Conservation (phyloP, 1,140 invertebrate species). For the Drosophila ananassae region DNA sequence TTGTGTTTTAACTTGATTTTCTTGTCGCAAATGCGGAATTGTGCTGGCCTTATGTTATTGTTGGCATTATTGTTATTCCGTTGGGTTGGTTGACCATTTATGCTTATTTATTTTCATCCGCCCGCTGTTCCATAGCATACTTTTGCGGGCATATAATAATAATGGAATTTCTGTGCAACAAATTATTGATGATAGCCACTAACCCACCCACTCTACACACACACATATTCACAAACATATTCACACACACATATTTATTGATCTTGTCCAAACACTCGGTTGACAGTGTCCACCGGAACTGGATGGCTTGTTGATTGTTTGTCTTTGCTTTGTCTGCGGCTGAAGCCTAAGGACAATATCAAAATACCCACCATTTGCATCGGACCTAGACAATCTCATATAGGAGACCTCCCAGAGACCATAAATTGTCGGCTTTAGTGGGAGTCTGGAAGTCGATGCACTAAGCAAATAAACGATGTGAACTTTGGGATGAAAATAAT, state of each 20-base stretch:
- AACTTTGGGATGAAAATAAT: not conserved
- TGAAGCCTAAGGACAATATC: constrained; percentile 33
- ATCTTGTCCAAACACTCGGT: constrained; percentile 44
- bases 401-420: constrained; percentile 35
- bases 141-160: constrained; percentile 56
- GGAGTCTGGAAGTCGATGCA: constrained; percentile 24
- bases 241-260: no score
- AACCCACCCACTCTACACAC: constrained; percentile 6
- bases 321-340: constrained; percentile 37
- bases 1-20: constrained; percentile 48
- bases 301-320: constrained; percentile 47
- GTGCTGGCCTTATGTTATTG: constrained; percentile 36
- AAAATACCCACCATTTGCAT: constrained; percentile 38
- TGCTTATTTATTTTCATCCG: constrained; percentile 61
- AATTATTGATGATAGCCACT: constrained; percentile 55
- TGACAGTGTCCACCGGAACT: constrained; percentile 32
- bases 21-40: constrained; percentile 23
- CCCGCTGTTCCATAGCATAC: constrained; percentile 41
- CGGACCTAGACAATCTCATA: constrained; percentile 32
- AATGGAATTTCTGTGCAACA: constrained; percentile 42
- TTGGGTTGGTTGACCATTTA: constrained; percentile 55
- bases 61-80: constrained; percentile 56
- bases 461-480: not conserved
- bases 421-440: constrained; percentile 77
- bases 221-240: constrained; percentile 19